Base-by-base conservation (phyloP, 2,113 vertebrate genomes). In the Heloderma charlesbogerti region DNA sequence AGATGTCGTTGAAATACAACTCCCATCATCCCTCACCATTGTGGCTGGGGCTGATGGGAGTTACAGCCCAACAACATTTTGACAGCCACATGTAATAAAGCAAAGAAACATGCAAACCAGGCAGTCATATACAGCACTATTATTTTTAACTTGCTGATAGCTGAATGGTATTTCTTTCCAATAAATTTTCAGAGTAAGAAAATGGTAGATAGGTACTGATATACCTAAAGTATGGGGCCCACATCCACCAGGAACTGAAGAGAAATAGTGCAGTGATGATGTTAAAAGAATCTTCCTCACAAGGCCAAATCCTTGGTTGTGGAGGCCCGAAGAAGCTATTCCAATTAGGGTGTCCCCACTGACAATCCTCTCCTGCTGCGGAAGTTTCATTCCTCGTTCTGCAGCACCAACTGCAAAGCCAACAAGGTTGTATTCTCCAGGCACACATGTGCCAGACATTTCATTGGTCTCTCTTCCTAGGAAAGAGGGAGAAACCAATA, bases 381-480 rank as follows among this genome's bases (percentile, higher is more conserved):
- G 97, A 89, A 98, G 96, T 71, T 97, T 43, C 27, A 95, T 92
- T 0, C 95, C 96, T 0, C 98, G 96, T 94, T 98, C 98, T 92
- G 97, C 96, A 0, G 98, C 98, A 0, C 98, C 98, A 2, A 99
- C 98, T 0, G 93, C 98, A 96, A 98, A 99, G 40, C 98, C 98
- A 0, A 98, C 98, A 88, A 99, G 95, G 87, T 97, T 97, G 34
- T 98, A 98, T 92, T 95, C 97, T 3, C 98, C 98, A 0, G 95
- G 27, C 15, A 95, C 89, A 71, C 88, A 94, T 22, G 97, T 91
- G 1, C 97, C 97, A 0, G 97, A 96, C 96, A 95, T 97, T 75
- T 98, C 97, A 1, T 97, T 97, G 0, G 97, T 97, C 90, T 98
- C 98, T 0, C 96, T 97, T 0, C 98, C 98, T 99, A 79, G 13